These are phyloP conservation scores for Acanthaster planci DNA, from an alignment of 35 echinoderm and acorn worm species.

Conservation along the genomic window DNA sequence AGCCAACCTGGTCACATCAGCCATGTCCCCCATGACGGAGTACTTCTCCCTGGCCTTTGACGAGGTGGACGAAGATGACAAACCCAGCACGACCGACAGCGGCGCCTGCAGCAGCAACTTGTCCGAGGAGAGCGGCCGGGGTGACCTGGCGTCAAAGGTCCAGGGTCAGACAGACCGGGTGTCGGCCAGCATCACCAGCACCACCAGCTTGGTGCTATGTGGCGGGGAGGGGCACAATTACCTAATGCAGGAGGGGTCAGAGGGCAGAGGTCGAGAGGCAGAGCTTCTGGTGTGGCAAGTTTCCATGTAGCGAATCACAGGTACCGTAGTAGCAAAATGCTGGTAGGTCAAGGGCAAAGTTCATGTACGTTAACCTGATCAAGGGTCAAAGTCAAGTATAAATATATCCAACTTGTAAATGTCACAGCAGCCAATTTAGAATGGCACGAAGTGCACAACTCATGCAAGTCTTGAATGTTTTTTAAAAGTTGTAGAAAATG, in stretches of 20 bases:
- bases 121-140: slow-evolving; percentile 35
- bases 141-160: slow-evolving; percentile 32
- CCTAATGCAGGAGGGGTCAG: slow-evolving; percentile 54
- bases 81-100: slow-evolving; percentile 20
- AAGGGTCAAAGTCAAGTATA: too few species aligned
- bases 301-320: slow-evolving; percentile 62
- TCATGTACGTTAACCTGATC: too few species aligned
- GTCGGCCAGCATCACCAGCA: slow-evolving; percentile 80
- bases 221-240: slow-evolving; percentile 93
- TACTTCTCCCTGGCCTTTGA: slow-evolving; percentile 83
- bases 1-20: slow-evolving; percentile 68
- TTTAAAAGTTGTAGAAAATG: too few species aligned
- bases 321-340: neutral
- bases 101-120: slow-evolving; percentile 44
- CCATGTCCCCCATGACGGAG: slow-evolving; percentile 97
- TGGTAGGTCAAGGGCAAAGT: neutral
- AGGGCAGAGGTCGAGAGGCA: slow-evolving; percentile 64
- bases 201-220: slow-evolving; percentile 79
- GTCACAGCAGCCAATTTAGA: too few species aligned
- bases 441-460: too few species aligned
- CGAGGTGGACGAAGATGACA: slow-evolving; percentile 35
- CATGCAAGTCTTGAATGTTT: too few species aligned
- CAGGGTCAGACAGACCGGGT: slow-evolving; percentile 64
- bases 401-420: too few species aligned
- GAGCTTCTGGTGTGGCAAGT: slow-evolving; percentile 96